Conservation (phyloP, 2,797 vertebrate species). For the Acipenser transmontanus region DNA sequence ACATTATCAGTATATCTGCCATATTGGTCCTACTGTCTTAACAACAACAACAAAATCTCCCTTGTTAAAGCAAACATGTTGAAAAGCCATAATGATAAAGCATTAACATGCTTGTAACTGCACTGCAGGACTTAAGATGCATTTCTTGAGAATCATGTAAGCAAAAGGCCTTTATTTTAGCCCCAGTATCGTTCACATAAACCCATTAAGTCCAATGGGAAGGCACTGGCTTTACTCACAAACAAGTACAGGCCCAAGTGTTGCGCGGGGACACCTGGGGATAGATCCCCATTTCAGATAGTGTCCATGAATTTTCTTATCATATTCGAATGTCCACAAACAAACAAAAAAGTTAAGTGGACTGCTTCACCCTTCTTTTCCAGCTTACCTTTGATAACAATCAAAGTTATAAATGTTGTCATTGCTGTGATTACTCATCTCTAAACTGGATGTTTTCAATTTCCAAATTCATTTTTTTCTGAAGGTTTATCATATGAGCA, state of each 20-base stretch:
- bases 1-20: no score
- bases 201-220: constrained; percentile 14
- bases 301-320: constrained; percentile 61
- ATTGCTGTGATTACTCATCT: constrained; percentile 48
- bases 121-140: no score
- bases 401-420: constrained; percentile 62
- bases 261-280: constrained; percentile 54
- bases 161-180: no score
- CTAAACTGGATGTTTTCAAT: constrained; percentile 50
- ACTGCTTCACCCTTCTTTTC: constrained; percentile 23
- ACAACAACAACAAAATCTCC: no score
- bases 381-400: constrained; percentile 42
- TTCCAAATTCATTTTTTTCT: constrained; percentile 60
- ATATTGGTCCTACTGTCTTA: no score
- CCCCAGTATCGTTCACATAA: not conserved
- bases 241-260: constrained; percentile 43
- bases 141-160: no score
- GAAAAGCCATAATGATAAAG: no score
- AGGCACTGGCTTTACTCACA: not conserved
- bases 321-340: constrained; percentile 67
- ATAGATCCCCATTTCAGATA: constrained; percentile 75
- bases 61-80: no score
- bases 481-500: constrained; percentile 44
- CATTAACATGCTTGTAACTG: no score
- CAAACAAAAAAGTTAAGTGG: constrained; percentile 51